Percentiles rank a stretch among this genome's conserved stretches.
phyloP scores from a whole-genome alignment of 1,140 invertebrate species.

The Pachyrhynchus sulphureomaculatus region DNA sequence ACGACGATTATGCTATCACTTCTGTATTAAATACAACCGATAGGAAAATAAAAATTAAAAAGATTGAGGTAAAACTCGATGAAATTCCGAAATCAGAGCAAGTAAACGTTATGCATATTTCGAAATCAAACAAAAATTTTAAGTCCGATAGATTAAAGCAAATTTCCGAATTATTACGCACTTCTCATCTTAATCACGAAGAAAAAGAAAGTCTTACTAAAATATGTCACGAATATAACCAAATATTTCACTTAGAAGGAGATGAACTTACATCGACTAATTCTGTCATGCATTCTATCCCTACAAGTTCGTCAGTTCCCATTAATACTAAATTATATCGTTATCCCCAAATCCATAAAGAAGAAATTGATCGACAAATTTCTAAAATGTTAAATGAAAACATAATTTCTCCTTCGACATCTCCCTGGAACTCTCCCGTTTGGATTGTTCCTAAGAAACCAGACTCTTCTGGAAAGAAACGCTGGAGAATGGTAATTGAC shows the following conservation, averaged over 20 bases:
- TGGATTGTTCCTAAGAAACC: constrained; percentile 43
- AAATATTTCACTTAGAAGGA: constrained; percentile 33
- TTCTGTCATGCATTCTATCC: constrained; percentile 38
- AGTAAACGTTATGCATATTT: too few relatives aligned
- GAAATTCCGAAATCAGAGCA: too few relatives aligned
- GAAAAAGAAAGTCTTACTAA: too few relatives aligned
- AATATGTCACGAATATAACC: too few relatives aligned
- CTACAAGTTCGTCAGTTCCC: constrained; percentile 30
- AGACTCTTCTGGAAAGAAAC: constrained; percentile 37
- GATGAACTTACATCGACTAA: constrained; percentile 28
- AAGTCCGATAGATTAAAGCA: too few relatives aligned
- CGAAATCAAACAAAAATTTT: too few relatives aligned
- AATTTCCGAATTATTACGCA: too few relatives aligned
- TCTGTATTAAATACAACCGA: too few relatives aligned
- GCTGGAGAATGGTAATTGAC: constrained; percentile 12
- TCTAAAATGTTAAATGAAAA: constrained; percentile 48
- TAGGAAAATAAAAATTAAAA: too few relatives aligned
- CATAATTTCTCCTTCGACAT: too few relatives aligned
- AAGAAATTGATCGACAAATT: constrained; percentile 50
- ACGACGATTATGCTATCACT: too few relatives aligned
- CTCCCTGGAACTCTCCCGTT: constrained; percentile 41
- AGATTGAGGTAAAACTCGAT: too few relatives aligned
- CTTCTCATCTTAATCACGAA: neutral
- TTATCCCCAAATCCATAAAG: constrained; percentile 46
- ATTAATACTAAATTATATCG: constrained; percentile 44